Percentiles rank a stretch among this genome's conserved stretches.
Conservation (phyloP, 2,888 invertebrate species). For the Pycnomerus fuliginosus region DNA sequence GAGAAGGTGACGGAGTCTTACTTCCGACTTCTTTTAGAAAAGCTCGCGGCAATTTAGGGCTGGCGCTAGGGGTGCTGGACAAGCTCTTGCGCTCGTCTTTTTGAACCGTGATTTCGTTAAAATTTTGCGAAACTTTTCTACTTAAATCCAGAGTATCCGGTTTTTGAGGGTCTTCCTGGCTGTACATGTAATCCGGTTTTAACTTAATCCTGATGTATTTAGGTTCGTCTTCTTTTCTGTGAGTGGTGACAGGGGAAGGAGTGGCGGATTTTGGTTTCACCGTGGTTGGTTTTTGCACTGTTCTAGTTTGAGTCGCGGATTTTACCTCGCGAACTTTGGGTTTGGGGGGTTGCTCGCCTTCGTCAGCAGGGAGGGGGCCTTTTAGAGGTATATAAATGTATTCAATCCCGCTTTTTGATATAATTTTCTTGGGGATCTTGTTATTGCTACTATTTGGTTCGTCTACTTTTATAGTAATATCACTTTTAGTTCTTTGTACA, state of each 20-base stretch:
- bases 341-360: constrained; percentile 15
- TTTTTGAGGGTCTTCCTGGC: constrained; percentile 55
- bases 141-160: constrained; percentile 62
- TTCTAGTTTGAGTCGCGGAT: constrained; percentile 29
- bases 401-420: constrained; percentile 50
- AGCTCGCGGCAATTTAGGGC: constrained; percentile 53
- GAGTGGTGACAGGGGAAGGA: constrained; percentile 15
- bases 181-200: constrained; percentile 74
- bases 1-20: constrained; percentile 68
- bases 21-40: constrained; percentile 38
- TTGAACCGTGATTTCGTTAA: constrained; percentile 21
- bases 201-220: constrained; percentile 68
- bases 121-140: constrained; percentile 20
- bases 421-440: constrained; percentile 40
- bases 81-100: constrained; percentile 29
- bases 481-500: constrained; percentile 36
- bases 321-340: constrained; percentile 29
- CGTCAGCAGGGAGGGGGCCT: constrained; percentile 48
- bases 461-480: constrained; percentile 48
- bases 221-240: constrained; percentile 41
- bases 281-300: constrained; percentile 19
- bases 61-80: constrained; percentile 48
- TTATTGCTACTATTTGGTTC: constrained; percentile 34
- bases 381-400: constrained; percentile 55
- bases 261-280: constrained; percentile 21